These are phyloP conservation scores for Elephantulus edwardii DNA, from an alignment of 2,113 vertebrate species.

Conservation along the genomic window DNA sequence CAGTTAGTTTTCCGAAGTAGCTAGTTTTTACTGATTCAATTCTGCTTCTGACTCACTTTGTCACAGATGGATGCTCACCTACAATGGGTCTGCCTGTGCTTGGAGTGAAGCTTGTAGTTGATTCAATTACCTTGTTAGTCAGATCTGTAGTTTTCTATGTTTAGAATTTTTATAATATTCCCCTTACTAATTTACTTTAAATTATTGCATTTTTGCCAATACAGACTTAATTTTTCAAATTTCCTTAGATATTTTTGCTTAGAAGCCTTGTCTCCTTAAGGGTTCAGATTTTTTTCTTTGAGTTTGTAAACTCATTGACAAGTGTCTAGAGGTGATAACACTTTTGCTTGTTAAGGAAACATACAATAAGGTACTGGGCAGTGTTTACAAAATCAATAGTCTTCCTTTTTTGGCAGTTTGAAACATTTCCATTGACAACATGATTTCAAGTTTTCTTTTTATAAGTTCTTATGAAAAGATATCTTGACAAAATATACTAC, in stretches of 20 bases:
- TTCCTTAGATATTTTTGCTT: constrained; percentile 38
- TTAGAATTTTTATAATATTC: background rate
- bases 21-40: background rate
- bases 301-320: constrained; percentile 17
- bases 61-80: background rate
- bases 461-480: constrained; percentile 59
- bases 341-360: constrained; percentile 43
- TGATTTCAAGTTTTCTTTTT: constrained; percentile 56
- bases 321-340: constrained; percentile 49
- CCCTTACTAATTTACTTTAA: constrained; percentile 48
- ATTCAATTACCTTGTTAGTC: background rate
- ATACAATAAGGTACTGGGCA: constrained; percentile 44
- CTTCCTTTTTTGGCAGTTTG: constrained; percentile 64
- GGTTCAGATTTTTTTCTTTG: constrained; percentile 50
- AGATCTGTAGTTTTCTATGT: background rate
- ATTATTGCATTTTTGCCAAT: background rate
- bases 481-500: constrained; percentile 58
- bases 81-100: background rate
- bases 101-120: background rate
- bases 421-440: constrained; percentile 65
- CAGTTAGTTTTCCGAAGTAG: background rate
- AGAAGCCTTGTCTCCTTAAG: constrained; percentile 43
- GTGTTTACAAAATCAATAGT: constrained; percentile 68
- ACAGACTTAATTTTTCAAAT: background rate
- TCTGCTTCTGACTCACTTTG: background rate